Evolutionary conservation across 2,797 vertebrate species (phyloP), one percentile per base, ranked within the genome.

Genomic region (Eupleurogrammus muticus): DNA sequence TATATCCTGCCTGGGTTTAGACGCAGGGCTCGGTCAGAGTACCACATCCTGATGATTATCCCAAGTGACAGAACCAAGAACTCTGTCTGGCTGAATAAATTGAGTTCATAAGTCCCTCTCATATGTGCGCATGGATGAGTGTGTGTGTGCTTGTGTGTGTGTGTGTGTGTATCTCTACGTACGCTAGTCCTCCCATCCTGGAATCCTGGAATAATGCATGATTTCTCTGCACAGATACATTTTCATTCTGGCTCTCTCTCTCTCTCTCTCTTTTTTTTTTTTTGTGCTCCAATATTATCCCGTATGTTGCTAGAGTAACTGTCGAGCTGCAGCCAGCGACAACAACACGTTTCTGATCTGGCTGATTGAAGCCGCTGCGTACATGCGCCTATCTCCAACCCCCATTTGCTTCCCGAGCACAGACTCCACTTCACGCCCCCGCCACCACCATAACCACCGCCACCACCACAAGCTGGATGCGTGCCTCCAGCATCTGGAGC

Each of bases 11-110:
- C 86, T 75, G 80, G 85, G 84, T 86, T 91, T 85, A 89, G 87
- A 91, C 73, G 71, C 64, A 49, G 75, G 85, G 81, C 81, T 89
- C 38, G 82, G 89, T 87, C 89, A 73, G 82, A 87, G 83, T 53
- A 79, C 86, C 90, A 85, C 90, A 90, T 91, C 90, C 92, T 90
- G 89, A 90, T 72, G 78, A 91, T 90, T 87, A 90, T 91, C 89
- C 89, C 88, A 68, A 87, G 89, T 90, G 89, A 89, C 89, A 90
- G 89, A 91, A 87, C 87, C 86, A 88, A 87, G 86, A 91, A 90
- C 83, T 88, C 88, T 85, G 84, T 87, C 87, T 87, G 84, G 80
- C 84, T 82, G 85, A 75, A 86, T 84, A 89, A 84, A 92, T 91
- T 87, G 84, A 91, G 84, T 89, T 90, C 89, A 87, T 87, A 89